Evolutionary conservation across 2,888 invertebrate species (phyloP), one percentile per base, ranked within the genome.

Genomic region (Caenorhabditis zanzibari): DNA sequence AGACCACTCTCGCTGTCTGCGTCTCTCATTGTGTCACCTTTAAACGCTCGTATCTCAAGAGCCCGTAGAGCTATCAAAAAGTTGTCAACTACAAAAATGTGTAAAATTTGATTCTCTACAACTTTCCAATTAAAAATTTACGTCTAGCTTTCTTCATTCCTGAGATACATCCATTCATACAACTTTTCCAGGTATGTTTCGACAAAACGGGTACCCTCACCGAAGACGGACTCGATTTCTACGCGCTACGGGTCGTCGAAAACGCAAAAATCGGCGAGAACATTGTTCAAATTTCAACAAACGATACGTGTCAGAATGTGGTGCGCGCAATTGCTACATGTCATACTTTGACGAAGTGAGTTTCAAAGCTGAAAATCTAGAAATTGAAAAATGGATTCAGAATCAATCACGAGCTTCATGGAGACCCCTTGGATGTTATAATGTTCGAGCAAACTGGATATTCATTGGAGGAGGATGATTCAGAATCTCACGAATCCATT

Each of bases 351-450:
- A 84, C 88, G 0, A 82, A 85, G 88, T 88, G 58, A 47, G 75
- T 74, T 58, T 24, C 2, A 24, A 32, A 32, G 7, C 32, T 32
- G 32, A 19, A 22, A 56, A 10, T n/a, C n/a, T n/a, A n/a, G n/a
- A 32, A 32, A 32, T 7, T 32, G 32, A 19, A 22, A 56, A 10
- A 52, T 28, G 28, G 3, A 16, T 16, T 22, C 59, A 94, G 96
- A 79, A 95, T 98, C 86, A 95, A 97, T 85, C 96, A 95, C 0
- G 95, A 95, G 91, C 94, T 92, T 82, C 87, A 88, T 71, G 84
- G 90, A 84, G 88, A 92, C 87, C 82, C 90, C 59, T 68, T 92
- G 85, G 92, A 89, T 86, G 94, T 98, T 35, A 97, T 93, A 41
- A 84, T 92, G 26, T 92, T 92, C 86, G 86, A 88, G 41, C 89